These are phyloP conservation scores for Chironomus riparius DNA, from an alignment of 2,888 invertebrate species.

Conservation along the genomic window DNA sequence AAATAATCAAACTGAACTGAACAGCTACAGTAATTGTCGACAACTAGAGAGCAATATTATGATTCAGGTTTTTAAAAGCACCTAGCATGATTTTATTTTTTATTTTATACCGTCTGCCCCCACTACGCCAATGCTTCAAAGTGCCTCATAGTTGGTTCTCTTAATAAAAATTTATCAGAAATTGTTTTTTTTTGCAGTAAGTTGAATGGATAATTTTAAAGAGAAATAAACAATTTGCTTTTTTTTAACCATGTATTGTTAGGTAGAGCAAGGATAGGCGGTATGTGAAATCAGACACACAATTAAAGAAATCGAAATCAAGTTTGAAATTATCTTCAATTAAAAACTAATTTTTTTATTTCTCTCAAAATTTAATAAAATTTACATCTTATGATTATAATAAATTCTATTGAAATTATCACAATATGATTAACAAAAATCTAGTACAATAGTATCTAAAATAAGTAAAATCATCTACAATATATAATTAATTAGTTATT, in stretches of 20 bases:
- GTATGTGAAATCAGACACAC: neutral
- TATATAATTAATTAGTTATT: neutral
- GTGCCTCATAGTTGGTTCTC: neutral
- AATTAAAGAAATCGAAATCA: no score
- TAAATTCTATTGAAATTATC: no score
- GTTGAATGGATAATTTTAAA: neutral
- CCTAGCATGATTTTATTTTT: constrained; percentile 2
- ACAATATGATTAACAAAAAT: neutral
- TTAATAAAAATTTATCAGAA: neutral
- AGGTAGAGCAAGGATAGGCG: neutral
- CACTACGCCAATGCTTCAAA: neutral
- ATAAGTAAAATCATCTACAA: neutral
- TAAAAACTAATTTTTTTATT: no score
- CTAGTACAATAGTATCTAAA: neutral
- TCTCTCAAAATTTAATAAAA: no score
- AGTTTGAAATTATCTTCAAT: no score
- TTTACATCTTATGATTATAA: no score
- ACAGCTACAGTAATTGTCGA: constrained; percentile 6
- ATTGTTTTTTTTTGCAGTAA: neutral
- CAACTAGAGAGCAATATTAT: constrained; percentile 21
- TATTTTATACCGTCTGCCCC: constrained; percentile 22
- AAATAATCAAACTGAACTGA: neutral
- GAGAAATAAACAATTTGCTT: neutral
- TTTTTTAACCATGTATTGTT: neutral
- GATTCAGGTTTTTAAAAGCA: constrained; percentile 17